Evolutionary conservation across 2,888 invertebrate species (phyloP), one percentile per base, ranked within the genome.

Genomic region (Metalampra italica): DNA sequence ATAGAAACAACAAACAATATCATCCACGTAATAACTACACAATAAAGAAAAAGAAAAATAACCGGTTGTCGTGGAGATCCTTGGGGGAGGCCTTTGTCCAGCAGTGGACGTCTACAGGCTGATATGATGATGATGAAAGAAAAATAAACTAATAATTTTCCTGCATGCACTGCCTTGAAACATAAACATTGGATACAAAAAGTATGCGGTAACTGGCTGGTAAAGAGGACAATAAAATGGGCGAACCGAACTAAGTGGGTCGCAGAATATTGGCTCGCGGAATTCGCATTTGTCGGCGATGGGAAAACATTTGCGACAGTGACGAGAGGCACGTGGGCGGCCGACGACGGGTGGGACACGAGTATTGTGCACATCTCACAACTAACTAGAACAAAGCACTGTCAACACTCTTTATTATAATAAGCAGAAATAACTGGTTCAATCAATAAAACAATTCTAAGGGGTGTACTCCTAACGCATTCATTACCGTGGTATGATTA

Each of bases 261-360:
- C 77, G 73, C 59, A 55, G 53, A 60, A 65, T 66, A 67, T 70
- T 64, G 66, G 67, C 64, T 60, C 60, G 55, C 63, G 67, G 69
- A 77, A 79, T 79, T 73, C 15, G 40, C 34, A 51, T 48, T 48
- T 45, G 43, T 42, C 40, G 32, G 29, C 41, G 22, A 66, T 59
- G 67, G 68, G 66, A 77, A 68, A 73, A 71, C 66, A 69, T 68
- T 73, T 55, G 65, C 68, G 76, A 78, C 79, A 75, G 72, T 79
- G 79, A 79, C 67, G 73, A 71, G 62, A 54, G 62, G 64, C 62
- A 64, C 56, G 82, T 81, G 76, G 81, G 80, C 64, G 75, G 64
- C 56, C 59, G 69, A 60, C 59, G 67, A 73, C 66, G 54, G 59
- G 57, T 62, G 62, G 62, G 61, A 63, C 32, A 41, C 43, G 38